phyloP scores from a whole-genome alignment of 2,797 vertebrate species.

The Gila robusta region DNA sequence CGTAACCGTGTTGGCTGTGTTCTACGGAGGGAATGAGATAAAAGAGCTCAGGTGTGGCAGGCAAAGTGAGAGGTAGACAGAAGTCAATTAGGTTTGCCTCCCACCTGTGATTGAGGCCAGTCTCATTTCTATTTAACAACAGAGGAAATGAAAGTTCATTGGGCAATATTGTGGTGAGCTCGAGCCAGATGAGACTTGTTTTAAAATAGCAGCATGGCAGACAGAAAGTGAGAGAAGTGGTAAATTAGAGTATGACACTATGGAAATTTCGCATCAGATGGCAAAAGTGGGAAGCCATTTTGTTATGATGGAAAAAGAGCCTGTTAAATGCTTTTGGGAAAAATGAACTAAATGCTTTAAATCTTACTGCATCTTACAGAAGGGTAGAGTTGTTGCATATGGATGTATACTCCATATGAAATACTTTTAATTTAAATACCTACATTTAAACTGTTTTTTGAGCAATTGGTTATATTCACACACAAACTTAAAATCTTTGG shows the following conservation, averaged over 20 bases:
- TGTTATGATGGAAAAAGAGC: conserved; percentile 57
- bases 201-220: conserved; percentile 75
- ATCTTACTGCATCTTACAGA: not conserved
- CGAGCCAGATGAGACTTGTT: conserved; percentile 79
- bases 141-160: conserved; percentile 79
- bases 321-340: conserved; percentile 66
- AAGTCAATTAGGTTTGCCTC: conserved; percentile 79
- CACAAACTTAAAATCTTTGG: not conserved
- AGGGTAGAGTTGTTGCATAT: not conserved
- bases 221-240: conserved; percentile 59
- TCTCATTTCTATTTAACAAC: conserved; percentile 82
- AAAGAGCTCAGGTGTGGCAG: conserved; percentile 78
- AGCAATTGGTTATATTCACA: not conserved
- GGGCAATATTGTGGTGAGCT: conserved; percentile 77
- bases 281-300: conserved; percentile 60
- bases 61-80: conserved; percentile 75
- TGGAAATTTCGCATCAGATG: conserved; percentile 70
- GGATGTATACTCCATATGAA: not conserved
- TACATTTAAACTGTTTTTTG: not conserved
- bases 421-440: not conserved
- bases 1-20: conserved; percentile 65
- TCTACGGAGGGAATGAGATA: conserved; percentile 67
- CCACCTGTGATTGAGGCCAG: conserved; percentile 82
- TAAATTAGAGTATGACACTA: conserved; percentile 73
- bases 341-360: conserved; percentile 25